Base-by-base conservation (phyloP, 1,140 invertebrate genomes). In the Pteromalus puparum region DNA sequence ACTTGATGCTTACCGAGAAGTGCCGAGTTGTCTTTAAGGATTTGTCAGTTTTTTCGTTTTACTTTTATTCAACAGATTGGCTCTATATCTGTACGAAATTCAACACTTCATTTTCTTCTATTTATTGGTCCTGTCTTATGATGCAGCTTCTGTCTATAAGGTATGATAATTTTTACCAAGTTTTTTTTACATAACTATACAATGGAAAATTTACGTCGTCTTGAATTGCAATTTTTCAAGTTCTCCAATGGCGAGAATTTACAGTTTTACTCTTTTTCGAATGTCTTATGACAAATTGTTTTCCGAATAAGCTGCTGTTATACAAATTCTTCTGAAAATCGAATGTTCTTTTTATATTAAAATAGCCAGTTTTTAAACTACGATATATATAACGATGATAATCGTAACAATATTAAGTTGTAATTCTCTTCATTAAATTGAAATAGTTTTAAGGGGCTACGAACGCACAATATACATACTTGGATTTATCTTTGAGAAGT, bases 311-410 rank as follows among this genome's bases (percentile, higher is more conserved):
- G 53, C 42, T 67, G 48, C 48, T 72, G 28, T 42, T 83, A 24
- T 82, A 76, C 73, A 76, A 67, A 53, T 67, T 46, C 53, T 30
- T 81, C 53, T 34, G 82, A n/a, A 18, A 26, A 21, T 5, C 38
- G 65, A 65, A 73, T 74, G 30, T 65, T 79, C 21, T 24, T 84
- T 80, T 76, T 75, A 81, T 84, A 75, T 73, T 75, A 24, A 13
- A 81, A 81, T 84, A 85, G 18, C 73, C 83, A 85, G 83, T 81
- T 80, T 53, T 84, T 81, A 68, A 53, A 67, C 77, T 80, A 84
- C 30, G 61, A 80, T 80, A 81, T 73, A 81, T 73, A 77, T 77
- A 85, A 85, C 83, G 73, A 85, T 67, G 73, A 82, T 76, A 72
- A 75, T 85, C 24, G 34, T 81, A 85, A 81, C 83, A 85, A 81